Evolutionary conservation across 2,113 vertebrate genomes (phyloP).

Genomic region (Oophaga pumilio): DNA sequence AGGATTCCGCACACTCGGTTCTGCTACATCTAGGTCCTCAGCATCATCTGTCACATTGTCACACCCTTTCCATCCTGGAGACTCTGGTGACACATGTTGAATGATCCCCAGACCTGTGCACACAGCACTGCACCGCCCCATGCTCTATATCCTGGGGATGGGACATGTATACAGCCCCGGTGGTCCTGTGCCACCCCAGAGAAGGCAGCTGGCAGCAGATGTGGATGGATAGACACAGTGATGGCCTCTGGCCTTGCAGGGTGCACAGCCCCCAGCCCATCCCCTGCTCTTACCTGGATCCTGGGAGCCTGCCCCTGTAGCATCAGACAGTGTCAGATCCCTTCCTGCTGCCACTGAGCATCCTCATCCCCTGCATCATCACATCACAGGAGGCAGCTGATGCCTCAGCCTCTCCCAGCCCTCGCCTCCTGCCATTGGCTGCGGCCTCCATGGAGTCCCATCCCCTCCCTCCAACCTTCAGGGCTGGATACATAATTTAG

Average conservation of each 20-base stretch:
- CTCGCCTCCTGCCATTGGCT: constrained; percentile 3
- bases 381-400: constrained; percentile 27
- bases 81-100: background rate
- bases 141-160: background rate
- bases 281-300: constrained; percentile 15
- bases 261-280: background rate
- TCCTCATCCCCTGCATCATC: constrained; percentile 41
- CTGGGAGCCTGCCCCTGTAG: constrained; percentile 12
- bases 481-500: constrained; percentile 51
- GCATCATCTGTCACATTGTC: background rate
- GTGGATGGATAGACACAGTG: background rate
- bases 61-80: background rate
- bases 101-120: background rate
- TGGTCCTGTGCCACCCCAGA: background rate
- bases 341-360: constrained; percentile 32
- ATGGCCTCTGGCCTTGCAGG: background rate
- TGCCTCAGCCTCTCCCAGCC: constrained; percentile 43
- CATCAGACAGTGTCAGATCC: constrained; percentile 29
- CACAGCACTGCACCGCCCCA: background rate
- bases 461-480: constrained; percentile 24
- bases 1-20: background rate
- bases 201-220: background rate
- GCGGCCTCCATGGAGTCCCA: constrained; percentile 1
- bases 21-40: background rate
- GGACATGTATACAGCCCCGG: background rate